A percentile compares a stretch with the other conserved stretches of the same genome.
These are phyloP conservation scores for Alviniconcha marisindica DNA, from an alignment of 1,140 invertebrate species.

Conservation along the genomic window DNA sequence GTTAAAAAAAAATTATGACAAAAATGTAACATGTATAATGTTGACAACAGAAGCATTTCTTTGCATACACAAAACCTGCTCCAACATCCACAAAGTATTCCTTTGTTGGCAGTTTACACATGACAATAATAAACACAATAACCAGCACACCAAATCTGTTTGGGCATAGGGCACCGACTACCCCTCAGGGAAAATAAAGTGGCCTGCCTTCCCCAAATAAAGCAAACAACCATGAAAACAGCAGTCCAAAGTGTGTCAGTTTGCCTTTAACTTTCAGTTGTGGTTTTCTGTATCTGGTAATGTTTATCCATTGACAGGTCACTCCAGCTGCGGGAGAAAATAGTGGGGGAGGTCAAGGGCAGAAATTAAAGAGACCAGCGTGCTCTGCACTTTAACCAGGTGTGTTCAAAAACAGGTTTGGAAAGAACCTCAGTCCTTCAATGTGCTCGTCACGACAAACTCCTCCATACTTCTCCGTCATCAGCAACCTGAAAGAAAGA, in stretches of 20 bases:
- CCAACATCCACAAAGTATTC: no score
- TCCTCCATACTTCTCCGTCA: slow-evolving; percentile 88
- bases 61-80: no score
- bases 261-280: no score
- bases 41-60: no score
- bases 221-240: no score
- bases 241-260: no score
- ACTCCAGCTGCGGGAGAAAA: not conserved
- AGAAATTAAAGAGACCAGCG: not conserved
- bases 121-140: not conserved
- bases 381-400: not conserved
- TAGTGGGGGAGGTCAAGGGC: not conserved
- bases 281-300: not conserved
- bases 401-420: slow-evolving; percentile 84
- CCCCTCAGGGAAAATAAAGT: no score
- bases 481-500: slow-evolving; percentile 79
- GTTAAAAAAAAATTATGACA: no score
- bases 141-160: not conserved
- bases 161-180: no score
- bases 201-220: no score
- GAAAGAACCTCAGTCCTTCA: slow-evolving; percentile 94
- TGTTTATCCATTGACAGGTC: not conserved
- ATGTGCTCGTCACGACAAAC: slow-evolving; percentile 96
- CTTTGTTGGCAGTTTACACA: no score
- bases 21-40: no score